Base-by-base conservation (phyloP, 2,797 vertebrate genomes). In the Chelon labrosus region DNA sequence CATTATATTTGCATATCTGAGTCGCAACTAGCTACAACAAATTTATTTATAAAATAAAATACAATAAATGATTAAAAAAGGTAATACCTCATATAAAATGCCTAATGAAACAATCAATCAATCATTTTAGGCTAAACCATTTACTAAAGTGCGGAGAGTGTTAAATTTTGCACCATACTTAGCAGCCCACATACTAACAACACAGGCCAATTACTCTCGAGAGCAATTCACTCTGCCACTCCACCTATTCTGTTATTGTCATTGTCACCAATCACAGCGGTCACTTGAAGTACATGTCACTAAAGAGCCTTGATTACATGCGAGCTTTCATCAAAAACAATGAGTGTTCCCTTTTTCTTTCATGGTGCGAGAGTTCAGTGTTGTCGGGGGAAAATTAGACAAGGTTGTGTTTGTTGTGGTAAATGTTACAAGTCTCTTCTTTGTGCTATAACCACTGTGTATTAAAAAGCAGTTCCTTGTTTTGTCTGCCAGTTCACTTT, bases 181-280 rank as follows among this genome's bases (percentile, higher is more conserved):
- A 60, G 39, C 68, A 80, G 59, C 83, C 88, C 85, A 89, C 89
- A 75, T 57, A 66, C 44, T 31, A 63, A 69, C 59, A 79, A 68
- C 71, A 71, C 52, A 72, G 69, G 31, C 62, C 78, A 84, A 87
- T 88, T 89, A 89, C 58, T 64, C 3, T 77, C 64, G 73, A 87
- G 88, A 68, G 87, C 37, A 11, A 86, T 88, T 72, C 55, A 86
- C 63, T 58, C 72, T 70, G 77, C 86, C 84, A 89, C 89, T 85
- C 70, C 62, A 83, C 38, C 72, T 73, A 19, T 70, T 85, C 63
- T 82, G 19, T 69, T 62, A 64, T 67, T 61, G 76, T 79, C 86
- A 73, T 49, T 60, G 69, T 75, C 79, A 86, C 76, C 69, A 85
- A 70, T 80, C 75, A 85, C 64, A 69, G 50, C 20, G 0, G 51